Evolutionary conservation across 2,797 vertebrate species (phyloP).

Genomic region (Dendrocincla tyrannina): DNA sequence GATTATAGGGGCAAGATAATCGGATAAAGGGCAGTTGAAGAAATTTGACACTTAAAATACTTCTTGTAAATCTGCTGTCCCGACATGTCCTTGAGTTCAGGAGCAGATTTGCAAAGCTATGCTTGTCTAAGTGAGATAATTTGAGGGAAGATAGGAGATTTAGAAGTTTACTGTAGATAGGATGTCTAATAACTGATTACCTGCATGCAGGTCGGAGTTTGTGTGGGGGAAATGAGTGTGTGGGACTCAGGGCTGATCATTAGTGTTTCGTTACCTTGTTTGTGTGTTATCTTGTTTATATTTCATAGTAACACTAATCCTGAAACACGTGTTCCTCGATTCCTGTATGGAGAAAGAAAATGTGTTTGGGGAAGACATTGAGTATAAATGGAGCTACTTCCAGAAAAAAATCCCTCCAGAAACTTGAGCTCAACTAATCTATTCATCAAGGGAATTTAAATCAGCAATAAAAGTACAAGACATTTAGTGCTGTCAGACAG

Average conservation of each 20-base stretch:
- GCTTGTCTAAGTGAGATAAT: neutral
- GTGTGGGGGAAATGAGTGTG: neutral
- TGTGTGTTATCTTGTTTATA: neutral
- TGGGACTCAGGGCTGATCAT: neutral
- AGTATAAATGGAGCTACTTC: neutral
- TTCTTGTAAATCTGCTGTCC: constrained; percentile 31
- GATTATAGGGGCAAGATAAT: constrained; percentile 54
- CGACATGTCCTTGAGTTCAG: neutral
- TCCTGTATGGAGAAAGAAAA: neutral
- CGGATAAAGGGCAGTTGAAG: constrained; percentile 44
- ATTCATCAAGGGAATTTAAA: neutral
- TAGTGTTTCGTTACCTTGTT: neutral
- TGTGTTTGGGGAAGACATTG: neutral
- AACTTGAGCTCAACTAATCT: neutral
- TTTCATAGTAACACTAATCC: neutral
- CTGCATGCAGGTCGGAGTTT: neutral
- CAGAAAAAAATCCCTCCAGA: accelerated
- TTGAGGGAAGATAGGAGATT: neutral
- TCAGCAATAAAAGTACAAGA: neutral
- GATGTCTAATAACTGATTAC: neutral
- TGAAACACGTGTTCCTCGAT: neutral
- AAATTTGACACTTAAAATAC: constrained; percentile 48
- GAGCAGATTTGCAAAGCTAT: neutral
- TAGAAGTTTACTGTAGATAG: neutral
- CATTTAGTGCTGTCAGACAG: neutral